These are phyloP conservation scores for Steinernema khuongi DNA, from an alignment of 1,140 invertebrate species.

Conservation along the genomic window DNA sequence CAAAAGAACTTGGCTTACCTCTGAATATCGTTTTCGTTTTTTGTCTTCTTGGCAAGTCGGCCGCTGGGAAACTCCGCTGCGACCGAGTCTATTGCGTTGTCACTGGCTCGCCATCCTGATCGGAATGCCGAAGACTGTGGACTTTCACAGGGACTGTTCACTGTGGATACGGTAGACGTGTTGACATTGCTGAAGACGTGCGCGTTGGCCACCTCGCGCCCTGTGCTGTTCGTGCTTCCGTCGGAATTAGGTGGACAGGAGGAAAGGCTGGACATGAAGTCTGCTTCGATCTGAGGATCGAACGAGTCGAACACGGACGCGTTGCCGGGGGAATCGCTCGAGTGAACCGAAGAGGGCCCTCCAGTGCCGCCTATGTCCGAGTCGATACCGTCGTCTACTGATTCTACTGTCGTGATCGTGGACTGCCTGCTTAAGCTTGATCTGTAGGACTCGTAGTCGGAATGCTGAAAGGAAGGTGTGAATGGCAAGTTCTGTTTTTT, in stretches of 20 bases:
- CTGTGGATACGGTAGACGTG: constrained; percentile 21
- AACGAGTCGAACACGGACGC: constrained; percentile 41
- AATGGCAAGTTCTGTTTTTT: no score
- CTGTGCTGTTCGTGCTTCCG: constrained; percentile 37
- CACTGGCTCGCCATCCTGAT: constrained; percentile 46
- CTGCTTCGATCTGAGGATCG: constrained; percentile 41
- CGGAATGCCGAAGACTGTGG: constrained; percentile 36
- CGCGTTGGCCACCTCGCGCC: constrained; percentile 2
- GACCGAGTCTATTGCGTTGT: constrained; percentile 48
- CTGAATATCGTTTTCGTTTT: constrained; percentile 36
- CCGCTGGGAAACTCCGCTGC: constrained; percentile 45
- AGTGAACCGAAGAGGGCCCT: constrained; percentile 36
- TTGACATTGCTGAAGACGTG: constrained; percentile 8
- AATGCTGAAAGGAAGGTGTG: not conserved
- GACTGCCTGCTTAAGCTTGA: constrained; percentile 48
- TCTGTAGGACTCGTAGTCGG: constrained; percentile 43
- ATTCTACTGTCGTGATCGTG: constrained; percentile 52
- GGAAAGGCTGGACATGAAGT: constrained; percentile 43
- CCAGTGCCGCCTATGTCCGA: constrained; percentile 33
- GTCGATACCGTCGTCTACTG: constrained; percentile 48
- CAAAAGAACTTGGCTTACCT: constrained; percentile 28
- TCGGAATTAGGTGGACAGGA: constrained; percentile 40
- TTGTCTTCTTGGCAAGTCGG: constrained; percentile 36
- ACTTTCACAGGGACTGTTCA: constrained; percentile 30
- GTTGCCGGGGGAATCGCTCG: constrained; percentile 25